Conservation (phyloP, 1,140 invertebrate species). For the Hydropsyche tenuis region DNA sequence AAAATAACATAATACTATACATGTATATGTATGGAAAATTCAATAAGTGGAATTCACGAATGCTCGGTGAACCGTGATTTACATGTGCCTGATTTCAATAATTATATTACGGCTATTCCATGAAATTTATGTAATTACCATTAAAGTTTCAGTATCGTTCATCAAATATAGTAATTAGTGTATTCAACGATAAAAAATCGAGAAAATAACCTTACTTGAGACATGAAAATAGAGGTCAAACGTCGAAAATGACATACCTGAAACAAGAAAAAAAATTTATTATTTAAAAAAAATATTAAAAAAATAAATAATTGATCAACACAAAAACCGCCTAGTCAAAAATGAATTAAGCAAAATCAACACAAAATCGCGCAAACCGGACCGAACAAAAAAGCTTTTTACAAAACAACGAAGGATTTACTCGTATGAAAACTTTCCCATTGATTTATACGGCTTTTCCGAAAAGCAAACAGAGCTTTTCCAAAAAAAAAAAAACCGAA, state of each 20-base stretch:
- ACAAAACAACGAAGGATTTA: not conserved
- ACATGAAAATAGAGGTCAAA: no score
- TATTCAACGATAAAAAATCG: not conserved
- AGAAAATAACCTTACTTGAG: not conserved
- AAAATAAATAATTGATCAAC: not conserved
- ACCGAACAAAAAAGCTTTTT: not conserved
- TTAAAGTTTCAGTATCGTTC: not conserved
- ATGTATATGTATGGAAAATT: not conserved
- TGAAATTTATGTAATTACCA: not conserved
- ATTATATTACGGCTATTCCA: not conserved
- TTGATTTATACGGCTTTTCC: not conserved
- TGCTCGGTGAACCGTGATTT: not conserved
- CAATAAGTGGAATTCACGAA: not conserved
- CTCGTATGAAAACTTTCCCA: not conserved
- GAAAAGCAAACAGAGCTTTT: not conserved
- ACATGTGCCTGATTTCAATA: not conserved
- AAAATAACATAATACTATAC: not conserved
- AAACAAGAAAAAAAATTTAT: not conserved
- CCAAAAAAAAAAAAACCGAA: not conserved
- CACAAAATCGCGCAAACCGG: not conserved
- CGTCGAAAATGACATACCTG: not conserved
- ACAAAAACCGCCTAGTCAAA: not conserved
- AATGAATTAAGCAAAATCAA: not conserved
- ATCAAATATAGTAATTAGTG: not conserved
- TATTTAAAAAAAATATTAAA: not conserved